phyloP scores from a whole-genome alignment of 2,888 invertebrate genomes.

The Cancer borealis region DNA sequence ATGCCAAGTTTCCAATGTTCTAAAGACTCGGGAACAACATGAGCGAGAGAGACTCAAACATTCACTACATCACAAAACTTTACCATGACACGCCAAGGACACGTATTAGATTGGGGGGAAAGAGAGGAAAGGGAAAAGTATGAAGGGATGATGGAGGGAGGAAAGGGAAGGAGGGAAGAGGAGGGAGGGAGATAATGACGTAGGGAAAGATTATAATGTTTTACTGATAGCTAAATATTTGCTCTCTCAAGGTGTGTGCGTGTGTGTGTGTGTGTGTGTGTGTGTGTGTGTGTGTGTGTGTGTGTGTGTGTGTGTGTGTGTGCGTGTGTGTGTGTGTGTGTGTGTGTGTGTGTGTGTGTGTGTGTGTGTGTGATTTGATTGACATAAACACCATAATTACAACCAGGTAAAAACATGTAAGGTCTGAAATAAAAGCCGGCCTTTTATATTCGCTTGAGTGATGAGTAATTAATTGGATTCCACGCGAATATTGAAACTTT shows the following conservation, averaged over 20 bases:
- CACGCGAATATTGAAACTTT: constrained; percentile 7
- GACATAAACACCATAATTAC: constrained; percentile 37
- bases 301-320: background rate
- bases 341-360: constrained; percentile 33
- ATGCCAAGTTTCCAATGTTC: background rate
- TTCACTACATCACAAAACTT: background rate
- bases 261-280: background rate
- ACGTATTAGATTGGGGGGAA: background rate
- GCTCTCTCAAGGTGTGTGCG: background rate
- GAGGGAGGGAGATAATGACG: background rate
- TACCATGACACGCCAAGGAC: background rate
- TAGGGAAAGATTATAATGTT: too few relatives aligned
- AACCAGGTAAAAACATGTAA: background rate
- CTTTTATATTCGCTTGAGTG: constrained; percentile 10
- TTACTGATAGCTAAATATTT: too few relatives aligned
- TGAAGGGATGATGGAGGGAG: too few relatives aligned
- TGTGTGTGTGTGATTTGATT: background rate
- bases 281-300: background rate
- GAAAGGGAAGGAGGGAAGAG: background rate
- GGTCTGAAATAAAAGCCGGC: constrained; percentile 12
- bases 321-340: background rate
- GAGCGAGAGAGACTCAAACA: background rate
- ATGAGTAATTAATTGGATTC: constrained; percentile 17
- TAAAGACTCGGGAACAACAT: background rate
- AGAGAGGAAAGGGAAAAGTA: background rate